These are phyloP conservation scores for Gerris lacustris DNA, from an alignment of 2,888 invertebrate species.

Conservation along the genomic window DNA sequence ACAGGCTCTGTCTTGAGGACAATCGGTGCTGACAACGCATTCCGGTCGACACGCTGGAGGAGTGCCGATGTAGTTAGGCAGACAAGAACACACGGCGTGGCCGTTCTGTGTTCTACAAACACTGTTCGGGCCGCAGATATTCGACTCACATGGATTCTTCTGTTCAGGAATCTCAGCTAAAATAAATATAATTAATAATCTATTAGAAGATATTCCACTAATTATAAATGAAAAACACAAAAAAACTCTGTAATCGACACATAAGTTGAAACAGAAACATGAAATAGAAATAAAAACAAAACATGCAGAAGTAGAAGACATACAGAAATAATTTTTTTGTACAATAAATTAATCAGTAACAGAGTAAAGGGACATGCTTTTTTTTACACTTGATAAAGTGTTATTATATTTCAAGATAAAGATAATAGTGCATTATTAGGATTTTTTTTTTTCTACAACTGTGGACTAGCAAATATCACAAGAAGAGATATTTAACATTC, in stretches of 20 bases:
- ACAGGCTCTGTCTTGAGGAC: slow-evolving; percentile 50
- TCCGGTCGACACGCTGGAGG: slow-evolving; percentile 54
- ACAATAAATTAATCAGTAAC: too few species aligned
- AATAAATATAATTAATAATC: slow-evolving; percentile 27
- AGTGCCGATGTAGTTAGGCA: slow-evolving; percentile 48
- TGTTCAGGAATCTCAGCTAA: slow-evolving; percentile 28
- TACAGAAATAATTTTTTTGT: too few species aligned
- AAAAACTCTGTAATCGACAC: slow-evolving; percentile 12
- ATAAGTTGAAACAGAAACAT: slow-evolving; percentile 12
- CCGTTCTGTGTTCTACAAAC: slow-evolving; percentile 50
- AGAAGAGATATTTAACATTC: too few species aligned
- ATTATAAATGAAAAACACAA: slow-evolving; percentile 12
- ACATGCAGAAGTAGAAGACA: slow-evolving; percentile 1
- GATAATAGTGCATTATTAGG: too few species aligned
- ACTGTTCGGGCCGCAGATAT: slow-evolving; percentile 56
- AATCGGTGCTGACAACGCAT: slow-evolving; percentile 53
- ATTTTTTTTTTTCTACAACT: too few species aligned
- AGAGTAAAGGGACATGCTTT: too few species aligned
- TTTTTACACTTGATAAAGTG: too few species aligned
- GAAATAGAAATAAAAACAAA: slow-evolving; percentile 10
- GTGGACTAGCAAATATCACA: too few species aligned
- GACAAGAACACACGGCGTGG: slow-evolving; percentile 51
- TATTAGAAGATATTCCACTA: slow-evolving; percentile 19
- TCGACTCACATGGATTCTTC: slow-evolving; percentile 46
- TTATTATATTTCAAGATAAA: too few species aligned